A percentile compares a stretch with the other conserved stretches of the same genome.
Evolutionary conservation across 2,113 vertebrate genomes (phyloP).

Genomic region (Bucco capensis): DNA sequence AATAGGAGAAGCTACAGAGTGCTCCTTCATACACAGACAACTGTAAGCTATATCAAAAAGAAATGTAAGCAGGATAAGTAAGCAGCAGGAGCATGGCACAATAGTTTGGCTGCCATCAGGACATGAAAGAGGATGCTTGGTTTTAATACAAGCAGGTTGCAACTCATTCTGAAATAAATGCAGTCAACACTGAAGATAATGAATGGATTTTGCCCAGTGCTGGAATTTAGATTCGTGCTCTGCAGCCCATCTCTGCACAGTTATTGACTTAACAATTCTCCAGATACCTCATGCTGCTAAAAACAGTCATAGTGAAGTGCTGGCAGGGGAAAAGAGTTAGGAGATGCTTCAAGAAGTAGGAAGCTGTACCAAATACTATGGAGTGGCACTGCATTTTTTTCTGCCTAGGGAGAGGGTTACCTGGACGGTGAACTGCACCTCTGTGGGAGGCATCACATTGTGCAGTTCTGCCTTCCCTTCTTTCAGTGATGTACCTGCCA

Average conservation of each 20-base stretch:
- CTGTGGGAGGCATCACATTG: accelerated
- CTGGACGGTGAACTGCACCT: neutral
- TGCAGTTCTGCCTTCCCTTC: neutral
- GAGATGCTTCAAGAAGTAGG: neutral
- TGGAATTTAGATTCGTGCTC: neutral
- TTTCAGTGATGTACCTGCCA: accelerated
- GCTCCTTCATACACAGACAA: neutral
- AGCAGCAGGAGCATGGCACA: neutral
- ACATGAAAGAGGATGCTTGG: neutral
- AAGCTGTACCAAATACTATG: neutral
- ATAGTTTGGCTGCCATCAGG: neutral
- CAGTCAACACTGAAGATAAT: neutral
- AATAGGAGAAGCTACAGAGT: neutral
- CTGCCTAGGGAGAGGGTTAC: neutral
- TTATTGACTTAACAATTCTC: neutral
- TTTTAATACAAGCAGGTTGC: neutral
- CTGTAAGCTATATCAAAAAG: neutral
- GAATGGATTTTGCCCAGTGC: accelerated
- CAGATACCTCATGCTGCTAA: neutral
- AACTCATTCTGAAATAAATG: neutral
- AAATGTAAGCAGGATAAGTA: neutral
- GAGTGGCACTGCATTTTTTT: neutral
- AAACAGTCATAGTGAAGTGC: neutral
- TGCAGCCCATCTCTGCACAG: neutral
- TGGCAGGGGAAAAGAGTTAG: neutral